phyloP scores from a whole-genome alignment of 2,113 vertebrate species.

The Crotalus viridis region DNA sequence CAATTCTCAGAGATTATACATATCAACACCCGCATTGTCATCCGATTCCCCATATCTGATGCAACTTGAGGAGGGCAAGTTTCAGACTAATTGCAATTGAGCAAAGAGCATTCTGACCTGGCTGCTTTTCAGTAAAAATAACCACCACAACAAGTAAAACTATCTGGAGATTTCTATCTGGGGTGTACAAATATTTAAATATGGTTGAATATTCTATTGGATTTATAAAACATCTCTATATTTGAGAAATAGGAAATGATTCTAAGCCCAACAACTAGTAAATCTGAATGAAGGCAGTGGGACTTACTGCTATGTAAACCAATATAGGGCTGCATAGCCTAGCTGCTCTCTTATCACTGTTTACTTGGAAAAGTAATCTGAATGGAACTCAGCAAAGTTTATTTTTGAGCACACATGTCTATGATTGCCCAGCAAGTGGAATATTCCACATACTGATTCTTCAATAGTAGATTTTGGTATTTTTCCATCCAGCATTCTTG shows the following conservation, averaged over 20 bases:
- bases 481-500: conserved; percentile 17
- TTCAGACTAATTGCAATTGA: background rate
- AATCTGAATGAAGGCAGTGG: background rate
- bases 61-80: background rate
- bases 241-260: background rate
- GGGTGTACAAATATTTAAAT: background rate
- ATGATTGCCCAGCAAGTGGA: background rate
- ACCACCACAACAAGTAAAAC: background rate
- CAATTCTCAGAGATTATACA: background rate
- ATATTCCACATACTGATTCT: background rate
- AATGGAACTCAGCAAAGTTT: background rate
- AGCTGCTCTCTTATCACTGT: background rate
- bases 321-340: background rate
- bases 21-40: background rate
- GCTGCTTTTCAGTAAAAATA: background rate
- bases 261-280: background rate
- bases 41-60: background rate
- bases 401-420: background rate
- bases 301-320: background rate
- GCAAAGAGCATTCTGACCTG: background rate
- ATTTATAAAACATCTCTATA: background rate
- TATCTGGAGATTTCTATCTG: background rate
- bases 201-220: background rate
- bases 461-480: background rate
- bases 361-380: background rate